These are phyloP conservation scores for Anneissia japonica DNA, from an alignment of 35 echinoderm and acorn worm genomes.

Conservation along the genomic window DNA sequence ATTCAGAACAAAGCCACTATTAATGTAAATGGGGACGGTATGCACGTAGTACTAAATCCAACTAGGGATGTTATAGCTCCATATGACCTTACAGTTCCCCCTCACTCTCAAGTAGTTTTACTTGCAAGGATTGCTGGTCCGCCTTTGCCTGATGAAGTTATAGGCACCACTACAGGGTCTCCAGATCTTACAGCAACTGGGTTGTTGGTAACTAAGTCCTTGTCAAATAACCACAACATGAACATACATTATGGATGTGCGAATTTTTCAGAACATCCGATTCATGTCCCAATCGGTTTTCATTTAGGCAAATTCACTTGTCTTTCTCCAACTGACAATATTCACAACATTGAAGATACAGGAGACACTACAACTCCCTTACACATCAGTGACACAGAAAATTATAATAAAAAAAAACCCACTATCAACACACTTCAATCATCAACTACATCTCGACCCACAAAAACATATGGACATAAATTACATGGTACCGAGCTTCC, in stretches of 20 bases:
- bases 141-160: constrained; percentile 1
- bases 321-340: background rate
- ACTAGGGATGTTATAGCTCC: too few relatives aligned
- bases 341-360: background rate
- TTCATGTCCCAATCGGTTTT: background rate
- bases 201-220: background rate
- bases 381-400: too few relatives aligned
- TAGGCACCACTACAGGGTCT: background rate
- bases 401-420: too few relatives aligned
- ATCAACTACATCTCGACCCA: too few relatives aligned
- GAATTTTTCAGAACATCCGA: constrained; percentile 4
- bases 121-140: background rate
- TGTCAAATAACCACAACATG: constrained; percentile 13
- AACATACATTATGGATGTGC: constrained; percentile 4
- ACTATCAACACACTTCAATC: too few relatives aligned
- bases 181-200: background rate
- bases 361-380: background rate
- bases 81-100: background rate
- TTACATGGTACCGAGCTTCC: too few relatives aligned
- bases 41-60: too few relatives aligned
- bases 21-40: too few relatives aligned
- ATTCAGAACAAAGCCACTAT: background rate
- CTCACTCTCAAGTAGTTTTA: constrained; percentile 7
- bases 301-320: constrained; percentile 2
- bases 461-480: too few relatives aligned